phyloP scores from a whole-genome alignment of 2,888 invertebrate species.

The Tiliacea aurago region DNA sequence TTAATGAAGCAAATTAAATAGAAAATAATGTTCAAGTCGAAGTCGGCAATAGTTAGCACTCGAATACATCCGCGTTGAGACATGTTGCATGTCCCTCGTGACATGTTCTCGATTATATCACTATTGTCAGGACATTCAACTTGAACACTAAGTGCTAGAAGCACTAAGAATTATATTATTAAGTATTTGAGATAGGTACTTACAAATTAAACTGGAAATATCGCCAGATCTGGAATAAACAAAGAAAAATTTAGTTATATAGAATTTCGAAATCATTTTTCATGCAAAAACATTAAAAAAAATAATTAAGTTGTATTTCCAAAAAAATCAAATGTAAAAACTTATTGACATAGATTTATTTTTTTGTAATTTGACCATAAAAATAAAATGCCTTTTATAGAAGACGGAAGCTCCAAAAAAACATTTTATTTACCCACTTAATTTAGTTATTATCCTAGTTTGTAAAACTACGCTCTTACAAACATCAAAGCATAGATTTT shows the following conservation, averaged over 20 bases:
- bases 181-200: slow-evolving; percentile 7
- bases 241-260: neutral
- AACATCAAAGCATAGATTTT: slow-evolving; percentile 25
- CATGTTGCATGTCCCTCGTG: slow-evolving; percentile 12
- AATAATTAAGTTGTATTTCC: neutral
- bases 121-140: slow-evolving; percentile 24
- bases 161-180: neutral
- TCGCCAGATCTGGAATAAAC: slow-evolving; percentile 33
- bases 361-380: too few relatives aligned
- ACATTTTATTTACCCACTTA: neutral
- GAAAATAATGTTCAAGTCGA: neutral
- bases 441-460: neutral
- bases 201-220: slow-evolving; percentile 38
- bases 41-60: slow-evolving; percentile 9
- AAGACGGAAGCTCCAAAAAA: slow-evolving; percentile 10
- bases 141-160: slow-evolving; percentile 15
- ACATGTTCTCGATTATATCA: slow-evolving; percentile 38
- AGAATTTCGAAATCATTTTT: neutral
- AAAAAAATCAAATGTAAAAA: neutral
- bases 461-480: neutral
- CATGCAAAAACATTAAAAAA: neutral
- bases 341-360: neutral
- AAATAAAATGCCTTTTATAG: neutral
- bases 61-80: slow-evolving; percentile 32
- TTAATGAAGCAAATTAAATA: slow-evolving; percentile 1